Evolutionary conservation across 2,888 invertebrate genomes (phyloP), one percentile per base, ranked within the genome.

Genomic region (Chydorus sphaericus): DNA sequence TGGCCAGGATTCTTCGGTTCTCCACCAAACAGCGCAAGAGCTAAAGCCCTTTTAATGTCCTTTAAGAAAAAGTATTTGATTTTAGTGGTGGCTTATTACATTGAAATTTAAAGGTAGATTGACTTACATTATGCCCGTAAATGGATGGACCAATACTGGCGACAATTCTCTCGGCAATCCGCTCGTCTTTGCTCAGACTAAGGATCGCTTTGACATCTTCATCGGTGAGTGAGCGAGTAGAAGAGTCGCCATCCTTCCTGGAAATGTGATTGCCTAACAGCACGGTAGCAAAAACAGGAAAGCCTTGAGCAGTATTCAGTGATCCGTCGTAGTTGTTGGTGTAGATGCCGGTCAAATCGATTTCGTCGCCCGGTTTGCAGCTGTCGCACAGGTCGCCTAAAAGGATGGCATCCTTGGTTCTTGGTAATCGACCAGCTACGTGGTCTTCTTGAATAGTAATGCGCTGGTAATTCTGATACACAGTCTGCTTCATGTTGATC

Each of bases 401-500:
- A 51, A 98, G 72, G 60, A 98, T 86, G 65, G 91, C 90, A 67
- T 99, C 97, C 71, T 99, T 99, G 56, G 94, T 93, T 7, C 98
- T 79, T 0, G 98, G 98, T 57, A 99, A 85, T 36, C 98, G 80
- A 8, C 98, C 98, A 1, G 98, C 94, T 0, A 96, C 93, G 0
- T 98, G 98, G 3, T 93, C 92, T 73, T 98, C 98, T 74, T 99
- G 98, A 61, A 99, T 77, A 0, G 94, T 96, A 37, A 98, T 82
- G 66, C 94, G 88, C 72, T 98, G 98, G 68, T 97, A 99, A 73
- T 99, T 99, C 54, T 96, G 82, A 70, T 97, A 98, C 6, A 98
- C 71, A 0, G 98, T 99, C 83, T 96, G 85, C 68, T 97, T 97
- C 91, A 97, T 96, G 69, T 98, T 99, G 28, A 98, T 85, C 82